Evolutionary conservation across 2,797 vertebrate genomes (phyloP).

Genomic region (Perodicticus potto): DNA sequence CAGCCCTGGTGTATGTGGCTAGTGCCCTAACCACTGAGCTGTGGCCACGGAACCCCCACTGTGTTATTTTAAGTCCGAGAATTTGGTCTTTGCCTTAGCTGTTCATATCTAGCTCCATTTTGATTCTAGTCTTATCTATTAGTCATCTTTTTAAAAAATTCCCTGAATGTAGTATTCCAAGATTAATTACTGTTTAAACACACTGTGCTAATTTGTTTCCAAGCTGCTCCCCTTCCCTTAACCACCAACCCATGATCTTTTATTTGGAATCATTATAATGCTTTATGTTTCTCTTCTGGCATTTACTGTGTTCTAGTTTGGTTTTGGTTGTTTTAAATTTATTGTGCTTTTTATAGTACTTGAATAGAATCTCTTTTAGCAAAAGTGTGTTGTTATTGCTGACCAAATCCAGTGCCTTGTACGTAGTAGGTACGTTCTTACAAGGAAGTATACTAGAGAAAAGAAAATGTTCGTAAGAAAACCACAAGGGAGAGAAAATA

Average conservation of each 20-base stretch:
- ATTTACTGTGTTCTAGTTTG: background rate
- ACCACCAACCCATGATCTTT: background rate
- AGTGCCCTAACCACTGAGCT: too few species aligned
- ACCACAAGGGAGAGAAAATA: background rate
- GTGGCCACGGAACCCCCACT: too few species aligned
- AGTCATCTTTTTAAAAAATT: background rate
- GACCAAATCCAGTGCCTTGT: background rate
- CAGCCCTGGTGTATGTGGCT: too few species aligned
- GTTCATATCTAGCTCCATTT: background rate
- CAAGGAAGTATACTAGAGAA: background rate
- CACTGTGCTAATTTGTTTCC: background rate
- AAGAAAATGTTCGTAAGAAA: background rate
- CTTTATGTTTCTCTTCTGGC: constrained; percentile 3
- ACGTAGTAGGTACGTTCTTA: background rate
- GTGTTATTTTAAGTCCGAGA: background rate
- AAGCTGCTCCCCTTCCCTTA: background rate
- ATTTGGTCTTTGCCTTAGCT: background rate
- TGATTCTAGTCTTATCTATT: background rate
- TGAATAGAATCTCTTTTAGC: background rate
- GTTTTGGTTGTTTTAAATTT: constrained; percentile 21
- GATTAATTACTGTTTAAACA: background rate
- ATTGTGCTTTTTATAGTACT: background rate
- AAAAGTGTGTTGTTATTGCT: background rate
- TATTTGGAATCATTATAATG: background rate
- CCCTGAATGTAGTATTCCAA: background rate